Conservation (phyloP, 2,888 invertebrate genomes). For the Apodemia mormo region DNA sequence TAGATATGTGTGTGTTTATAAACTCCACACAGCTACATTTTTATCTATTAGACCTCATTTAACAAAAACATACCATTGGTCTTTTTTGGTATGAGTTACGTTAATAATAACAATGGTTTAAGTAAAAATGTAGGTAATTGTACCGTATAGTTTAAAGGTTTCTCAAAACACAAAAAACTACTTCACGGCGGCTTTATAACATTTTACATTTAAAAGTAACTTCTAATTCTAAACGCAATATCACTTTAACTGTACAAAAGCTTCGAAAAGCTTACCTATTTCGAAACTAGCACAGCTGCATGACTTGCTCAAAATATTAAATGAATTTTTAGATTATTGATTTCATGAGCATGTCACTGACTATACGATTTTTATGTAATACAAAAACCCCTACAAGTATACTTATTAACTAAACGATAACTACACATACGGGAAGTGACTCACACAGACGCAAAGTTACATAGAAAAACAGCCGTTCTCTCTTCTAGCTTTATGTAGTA, state of each 20-base stretch:
- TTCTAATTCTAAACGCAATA: constrained; percentile 28
- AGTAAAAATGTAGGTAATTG: too few relatives aligned
- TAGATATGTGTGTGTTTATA: too few relatives aligned
- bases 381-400: constrained; percentile 59
- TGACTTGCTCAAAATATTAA: constrained; percentile 61
- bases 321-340: constrained; percentile 74
- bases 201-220: neutral
- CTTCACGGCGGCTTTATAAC: too few relatives aligned
- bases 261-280: constrained; percentile 29
- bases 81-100: too few relatives aligned
- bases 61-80: too few relatives aligned
- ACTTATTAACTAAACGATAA: constrained; percentile 53
- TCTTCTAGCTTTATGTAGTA: constrained; percentile 62
- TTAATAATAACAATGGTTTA: too few relatives aligned
- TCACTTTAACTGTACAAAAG: constrained; percentile 34
- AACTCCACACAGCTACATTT: too few relatives aligned
- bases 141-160: too few relatives aligned
- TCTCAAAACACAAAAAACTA: too few relatives aligned
- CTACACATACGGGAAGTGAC: constrained; percentile 73
- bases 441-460: constrained; percentile 64
- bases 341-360: constrained; percentile 57
- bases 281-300: constrained; percentile 36
- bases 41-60: too few relatives aligned
- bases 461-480: constrained; percentile 77
- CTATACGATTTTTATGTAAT: constrained; percentile 74